Evolutionary conservation across 1,140 invertebrate genomes (phyloP).

Genomic region (Pachyrhynchus sulphureomaculatus): DNA sequence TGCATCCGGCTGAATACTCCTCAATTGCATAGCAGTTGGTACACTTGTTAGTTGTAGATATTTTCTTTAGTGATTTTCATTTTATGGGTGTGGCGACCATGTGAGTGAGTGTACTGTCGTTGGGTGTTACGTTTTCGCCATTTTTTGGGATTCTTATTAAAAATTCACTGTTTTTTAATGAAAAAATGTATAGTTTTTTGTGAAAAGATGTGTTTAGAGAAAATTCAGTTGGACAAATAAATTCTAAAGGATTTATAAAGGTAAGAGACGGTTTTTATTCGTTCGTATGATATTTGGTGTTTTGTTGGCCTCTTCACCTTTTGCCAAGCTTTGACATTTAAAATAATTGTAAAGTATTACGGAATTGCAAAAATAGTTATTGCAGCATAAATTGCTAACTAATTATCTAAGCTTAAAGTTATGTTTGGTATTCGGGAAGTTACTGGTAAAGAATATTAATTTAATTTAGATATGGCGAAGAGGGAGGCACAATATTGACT

Average conservation of each 20-base stretch:
- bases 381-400: background rate
- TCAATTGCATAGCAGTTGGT: too few relatives aligned
- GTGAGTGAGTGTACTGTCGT: slow-evolving; percentile 1
- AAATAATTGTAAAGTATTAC: slow-evolving; percentile 17
- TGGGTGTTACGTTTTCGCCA: slow-evolving; percentile 30
- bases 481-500: slow-evolving; percentile 26
- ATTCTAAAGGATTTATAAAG: background rate
- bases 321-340: slow-evolving; percentile 27
- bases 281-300: slow-evolving; percentile 1
- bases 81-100: slow-evolving; percentile 21
- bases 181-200: background rate
- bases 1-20: too few relatives aligned
- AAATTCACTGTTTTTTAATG: slow-evolving; percentile 7
- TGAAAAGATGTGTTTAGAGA: background rate
- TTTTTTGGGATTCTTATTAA: slow-evolving; percentile 9
- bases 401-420: background rate
- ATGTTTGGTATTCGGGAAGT: slow-evolving; percentile 7
- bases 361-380: slow-evolving; percentile 21
- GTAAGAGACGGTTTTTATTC: background rate
- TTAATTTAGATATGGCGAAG: background rate
- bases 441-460: background rate
- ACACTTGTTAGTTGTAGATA: background rate
- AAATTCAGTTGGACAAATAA: background rate
- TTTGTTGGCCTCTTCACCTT: slow-evolving; percentile 30
- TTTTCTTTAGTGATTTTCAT: slow-evolving; percentile 8